Evolutionary conservation across 2,113 vertebrate genomes (phyloP).

Genomic region (Syngnathus typhle): DNA sequence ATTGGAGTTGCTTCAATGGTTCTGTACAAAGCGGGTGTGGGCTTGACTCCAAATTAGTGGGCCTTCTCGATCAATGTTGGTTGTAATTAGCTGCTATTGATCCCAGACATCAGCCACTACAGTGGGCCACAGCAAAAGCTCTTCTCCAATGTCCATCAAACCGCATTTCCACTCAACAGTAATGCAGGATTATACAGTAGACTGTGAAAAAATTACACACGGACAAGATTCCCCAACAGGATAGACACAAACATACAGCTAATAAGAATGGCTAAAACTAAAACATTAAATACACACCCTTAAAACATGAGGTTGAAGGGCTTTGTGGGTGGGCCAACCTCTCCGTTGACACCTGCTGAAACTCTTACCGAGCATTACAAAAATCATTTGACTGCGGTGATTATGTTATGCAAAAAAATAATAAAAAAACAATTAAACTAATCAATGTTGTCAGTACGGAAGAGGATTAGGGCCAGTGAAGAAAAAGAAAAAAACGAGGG

Average conservation of each 20-base stretch:
- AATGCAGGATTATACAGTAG: conserved; percentile 36
- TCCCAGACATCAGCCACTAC: conserved; percentile 66
- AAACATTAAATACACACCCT: too few relatives aligned
- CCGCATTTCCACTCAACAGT: conserved; percentile 38
- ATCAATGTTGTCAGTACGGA: too few relatives aligned
- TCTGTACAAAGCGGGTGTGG: conserved; percentile 43
- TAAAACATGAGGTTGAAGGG: too few relatives aligned
- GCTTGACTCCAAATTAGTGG: conserved; percentile 66
- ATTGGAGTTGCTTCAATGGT: conserved; percentile 56
- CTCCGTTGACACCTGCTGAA: neutral
- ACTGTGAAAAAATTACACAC: conserved; percentile 53
- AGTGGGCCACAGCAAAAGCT: conserved; percentile 63
- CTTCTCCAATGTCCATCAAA: conserved; percentile 60
- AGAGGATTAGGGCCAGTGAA: too few relatives aligned
- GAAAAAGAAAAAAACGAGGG: too few relatives aligned
- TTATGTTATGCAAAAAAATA: neutral
- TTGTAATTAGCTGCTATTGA: conserved; percentile 77
- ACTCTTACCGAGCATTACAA: neutral
- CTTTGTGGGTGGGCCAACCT: neutral
- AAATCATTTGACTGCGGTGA: neutral
- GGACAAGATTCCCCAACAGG: neutral
- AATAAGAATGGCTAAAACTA: neutral
- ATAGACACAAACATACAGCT: neutral
- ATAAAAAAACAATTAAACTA: too few relatives aligned
- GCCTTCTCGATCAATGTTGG: conserved; percentile 67